Evolutionary conservation across 2,797 vertebrate genomes (phyloP).

Genomic region (Girardinus metallicus): DNA sequence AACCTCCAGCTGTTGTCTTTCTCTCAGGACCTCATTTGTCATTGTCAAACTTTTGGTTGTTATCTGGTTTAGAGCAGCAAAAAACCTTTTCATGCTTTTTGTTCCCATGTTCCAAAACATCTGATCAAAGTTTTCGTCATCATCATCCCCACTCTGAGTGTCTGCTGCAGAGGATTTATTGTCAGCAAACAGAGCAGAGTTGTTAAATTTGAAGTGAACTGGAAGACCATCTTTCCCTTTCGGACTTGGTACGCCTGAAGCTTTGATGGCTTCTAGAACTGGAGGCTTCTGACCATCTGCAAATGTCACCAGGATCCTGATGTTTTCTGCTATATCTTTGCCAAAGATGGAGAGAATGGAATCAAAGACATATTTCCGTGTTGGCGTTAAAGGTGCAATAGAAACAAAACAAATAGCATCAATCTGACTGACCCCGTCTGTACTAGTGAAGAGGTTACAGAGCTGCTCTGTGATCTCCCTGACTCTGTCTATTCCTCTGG

Average conservation of each 20-base stretch:
- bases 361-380: constrained; percentile 55
- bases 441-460: not conserved
- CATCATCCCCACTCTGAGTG: not conserved
- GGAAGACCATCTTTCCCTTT: constrained; percentile 37
- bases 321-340: constrained; percentile 55
- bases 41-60: constrained; percentile 37
- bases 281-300: constrained; percentile 18
- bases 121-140: constrained; percentile 20
- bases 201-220: constrained; percentile 71
- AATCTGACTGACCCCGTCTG: not conserved
- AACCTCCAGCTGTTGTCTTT: constrained; percentile 22
- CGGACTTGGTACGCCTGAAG: constrained; percentile 42
- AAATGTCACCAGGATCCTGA: constrained; percentile 53
- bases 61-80: constrained; percentile 9
- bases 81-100: constrained; percentile 48
- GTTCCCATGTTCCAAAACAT: constrained; percentile 58
- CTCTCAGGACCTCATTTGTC: constrained; percentile 34
- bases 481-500: constrained; percentile 13
- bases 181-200: constrained; percentile 60
- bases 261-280: constrained; percentile 43
- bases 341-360: constrained; percentile 56
- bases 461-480: constrained; percentile 1
- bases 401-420: constrained; percentile 25
- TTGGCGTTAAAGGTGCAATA: not conserved
- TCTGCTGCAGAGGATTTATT: not conserved